Base-by-base conservation (phyloP, 1,140 invertebrate species). In the Dufourea novaeangliae region DNA sequence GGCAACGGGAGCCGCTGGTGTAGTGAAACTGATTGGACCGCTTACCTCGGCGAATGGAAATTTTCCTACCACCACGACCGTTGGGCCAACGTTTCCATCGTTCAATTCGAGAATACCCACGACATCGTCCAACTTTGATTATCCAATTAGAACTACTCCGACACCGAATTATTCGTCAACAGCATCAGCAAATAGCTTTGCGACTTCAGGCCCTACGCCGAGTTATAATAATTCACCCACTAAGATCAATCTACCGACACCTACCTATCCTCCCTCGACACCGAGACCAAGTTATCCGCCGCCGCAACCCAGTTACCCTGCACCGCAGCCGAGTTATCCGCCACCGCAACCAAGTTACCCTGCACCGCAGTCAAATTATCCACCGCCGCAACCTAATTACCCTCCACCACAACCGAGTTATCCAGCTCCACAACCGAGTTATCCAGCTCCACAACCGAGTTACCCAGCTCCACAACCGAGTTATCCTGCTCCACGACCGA, bases 271-370 rank as follows among this genome's bases (percentile, higher is more conserved):
- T 41, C 29, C 66, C 46, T 25, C 37, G 10, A 10, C 56, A 27
- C 27, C 68, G 0, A 25, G 50, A 20, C 50, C 54, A 2, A 70
- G 20, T 57, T 70, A 70, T 27, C 71, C 34, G 14, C 37, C 78
- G 37, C 59, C 75, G 56, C 46, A 61, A 52, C 64, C 41, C 62
- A 66, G n/a, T n/a, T n/a, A n/a, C n/a, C n/a, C n/a, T n/a, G n/a
- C n/a, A 1, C 39, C 41, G 3, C 41, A 44, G 17, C 41, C 41
- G 1, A 14, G 11, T 44, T n/a, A n/a, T n/a, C n/a, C n/a, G n/a
- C 0, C 14, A 5, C 27, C 69, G 0, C 25, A 27, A 1, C 10
- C 25, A 3, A 27, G 0, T 12, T 27, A 27, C 14, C 52, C 52
- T 0, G 11, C 52, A 2, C 52, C 22, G 10, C 52, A 27, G 14